Evolutionary conservation across 2,797 vertebrate species (phyloP).

Genomic region (Cyclopterus lumpus): DNA sequence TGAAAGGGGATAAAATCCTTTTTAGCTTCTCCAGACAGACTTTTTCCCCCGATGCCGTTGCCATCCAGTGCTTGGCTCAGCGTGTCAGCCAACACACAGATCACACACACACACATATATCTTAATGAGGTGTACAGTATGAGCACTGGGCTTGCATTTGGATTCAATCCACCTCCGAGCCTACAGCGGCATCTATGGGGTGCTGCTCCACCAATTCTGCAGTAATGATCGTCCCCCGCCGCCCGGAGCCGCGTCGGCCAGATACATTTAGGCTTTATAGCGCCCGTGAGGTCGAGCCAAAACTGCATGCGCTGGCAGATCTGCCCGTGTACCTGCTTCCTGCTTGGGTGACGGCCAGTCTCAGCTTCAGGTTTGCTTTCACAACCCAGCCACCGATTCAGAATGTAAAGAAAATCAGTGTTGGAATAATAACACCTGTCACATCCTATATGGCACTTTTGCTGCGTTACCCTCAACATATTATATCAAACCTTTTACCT

Average conservation of each 20-base stretch:
- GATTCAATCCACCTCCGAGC: conserved; percentile 28
- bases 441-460: not conserved
- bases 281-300: conserved; percentile 33
- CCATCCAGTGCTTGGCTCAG: conserved; percentile 11
- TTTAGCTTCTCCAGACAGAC: conserved; percentile 5
- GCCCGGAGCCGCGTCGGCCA: conserved; percentile 24
- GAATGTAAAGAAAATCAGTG: conserved; percentile 34
- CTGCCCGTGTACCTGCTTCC: conserved; percentile 48
- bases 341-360: conserved; percentile 52
- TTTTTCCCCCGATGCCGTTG: conserved; percentile 8
- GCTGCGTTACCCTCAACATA: conserved; percentile 4
- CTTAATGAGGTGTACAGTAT: conserved; percentile 56
- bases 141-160: conserved; percentile 40
- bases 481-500: conserved; percentile 2
- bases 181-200: conserved; percentile 9
- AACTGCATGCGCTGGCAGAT: conserved; percentile 32
- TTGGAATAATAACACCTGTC: not conserved
- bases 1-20: conserved; percentile 29
- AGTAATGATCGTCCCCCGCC: conserved; percentile 37
- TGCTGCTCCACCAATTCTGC: conserved; percentile 27
- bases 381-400: conserved; percentile 5
- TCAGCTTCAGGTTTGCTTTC: conserved; percentile 27
- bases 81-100: conserved; percentile 13
- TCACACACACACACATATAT: conserved; percentile 45
- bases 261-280: conserved; percentile 46